Conservation (phyloP, 1,140 invertebrate species). For the Drosophila auraria region DNA sequence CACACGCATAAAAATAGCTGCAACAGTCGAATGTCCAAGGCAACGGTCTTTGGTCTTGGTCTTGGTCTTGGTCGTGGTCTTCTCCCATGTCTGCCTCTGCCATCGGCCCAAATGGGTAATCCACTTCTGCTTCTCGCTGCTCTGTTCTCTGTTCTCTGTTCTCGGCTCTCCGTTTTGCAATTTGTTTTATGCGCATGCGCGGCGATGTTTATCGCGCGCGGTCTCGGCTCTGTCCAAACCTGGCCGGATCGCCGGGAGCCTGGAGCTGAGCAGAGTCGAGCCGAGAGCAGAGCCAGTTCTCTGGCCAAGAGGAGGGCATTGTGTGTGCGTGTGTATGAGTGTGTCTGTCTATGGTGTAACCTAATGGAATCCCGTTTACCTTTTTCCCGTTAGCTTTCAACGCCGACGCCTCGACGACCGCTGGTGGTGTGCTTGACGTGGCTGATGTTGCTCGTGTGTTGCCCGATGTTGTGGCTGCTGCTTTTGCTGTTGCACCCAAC, state of each 20-base stretch:
- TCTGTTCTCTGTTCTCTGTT: slow-evolving; percentile 13
- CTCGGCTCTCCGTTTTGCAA: slow-evolving; percentile 63
- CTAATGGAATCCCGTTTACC: slow-evolving; percentile 85
- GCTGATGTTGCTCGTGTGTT: slow-evolving; percentile 22
- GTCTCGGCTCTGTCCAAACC: slow-evolving; percentile 37
- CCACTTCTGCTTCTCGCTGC: slow-evolving; percentile 53
- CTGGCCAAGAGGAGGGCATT: slow-evolving; percentile 39
- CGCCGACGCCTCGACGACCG: slow-evolving; percentile 63
- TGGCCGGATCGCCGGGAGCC: slow-evolving; percentile 23
- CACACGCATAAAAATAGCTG: slow-evolving; percentile 68
- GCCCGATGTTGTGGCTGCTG: slow-evolving; percentile 18
- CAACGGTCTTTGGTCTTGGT: slow-evolving; percentile 30
- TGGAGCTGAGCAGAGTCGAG: slow-evolving; percentile 5
- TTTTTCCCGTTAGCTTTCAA: slow-evolving; percentile 85
- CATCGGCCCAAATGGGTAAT: slow-evolving; percentile 77
- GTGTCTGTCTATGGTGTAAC: slow-evolving; percentile 66
- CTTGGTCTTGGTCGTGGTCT: slow-evolving; percentile 9
- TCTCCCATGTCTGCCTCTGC: slow-evolving; percentile 18
- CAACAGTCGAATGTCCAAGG: slow-evolving; percentile 53
- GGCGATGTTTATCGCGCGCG: slow-evolving; percentile 71
- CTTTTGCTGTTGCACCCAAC: slow-evolving; percentile 22
- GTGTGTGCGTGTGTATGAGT: slow-evolving; percentile 36
- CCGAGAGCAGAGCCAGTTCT: slow-evolving; percentile 52
- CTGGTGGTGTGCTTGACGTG: neutral
- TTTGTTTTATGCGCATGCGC: slow-evolving; percentile 79